Evolutionary conservation across 2,888 invertebrate species (phyloP).

Genomic region (Ophraella communa): DNA sequence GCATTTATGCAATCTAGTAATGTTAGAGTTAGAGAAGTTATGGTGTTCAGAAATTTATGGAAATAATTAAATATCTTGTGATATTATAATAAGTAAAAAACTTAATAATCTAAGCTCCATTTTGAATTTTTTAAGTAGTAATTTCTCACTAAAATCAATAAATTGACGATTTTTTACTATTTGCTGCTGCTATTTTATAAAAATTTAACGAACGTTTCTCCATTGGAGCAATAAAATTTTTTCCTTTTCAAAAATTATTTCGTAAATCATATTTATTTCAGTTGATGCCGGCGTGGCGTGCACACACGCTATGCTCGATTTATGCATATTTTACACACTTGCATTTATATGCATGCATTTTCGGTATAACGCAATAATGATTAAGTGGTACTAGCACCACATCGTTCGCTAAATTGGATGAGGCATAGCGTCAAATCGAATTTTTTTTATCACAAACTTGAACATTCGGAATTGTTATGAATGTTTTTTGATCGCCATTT

Average conservation of each 20-base stretch:
- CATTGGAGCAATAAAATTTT: slow-evolving; percentile 17
- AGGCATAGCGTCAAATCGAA: neutral
- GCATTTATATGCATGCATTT: slow-evolving; percentile 20
- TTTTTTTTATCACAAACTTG: neutral
- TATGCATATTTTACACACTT: slow-evolving; percentile 11
- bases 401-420: neutral
- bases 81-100: too few relatives aligned
- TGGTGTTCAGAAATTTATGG: too few relatives aligned
- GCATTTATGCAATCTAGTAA: too few relatives aligned
- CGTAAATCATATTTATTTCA: slow-evolving; percentile 26
- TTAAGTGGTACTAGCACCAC: neutral
- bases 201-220: slow-evolving; percentile 9
- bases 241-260: slow-evolving; percentile 26
- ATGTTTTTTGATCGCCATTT: neutral
- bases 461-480: neutral
- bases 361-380: slow-evolving; percentile 11
- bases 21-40: too few relatives aligned
- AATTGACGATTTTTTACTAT: too few relatives aligned
- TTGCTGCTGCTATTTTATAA: too few relatives aligned
- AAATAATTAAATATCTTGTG: too few relatives aligned
- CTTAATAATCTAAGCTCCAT: too few relatives aligned
- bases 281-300: neutral
- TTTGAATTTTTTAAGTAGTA: too few relatives aligned
- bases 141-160: too few relatives aligned
- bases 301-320: slow-evolving; percentile 19